Evolutionary conservation across 2,797 vertebrate genomes (phyloP), one percentile per base, ranked within the genome.

Genomic region (Xenentodon cancila): DNA sequence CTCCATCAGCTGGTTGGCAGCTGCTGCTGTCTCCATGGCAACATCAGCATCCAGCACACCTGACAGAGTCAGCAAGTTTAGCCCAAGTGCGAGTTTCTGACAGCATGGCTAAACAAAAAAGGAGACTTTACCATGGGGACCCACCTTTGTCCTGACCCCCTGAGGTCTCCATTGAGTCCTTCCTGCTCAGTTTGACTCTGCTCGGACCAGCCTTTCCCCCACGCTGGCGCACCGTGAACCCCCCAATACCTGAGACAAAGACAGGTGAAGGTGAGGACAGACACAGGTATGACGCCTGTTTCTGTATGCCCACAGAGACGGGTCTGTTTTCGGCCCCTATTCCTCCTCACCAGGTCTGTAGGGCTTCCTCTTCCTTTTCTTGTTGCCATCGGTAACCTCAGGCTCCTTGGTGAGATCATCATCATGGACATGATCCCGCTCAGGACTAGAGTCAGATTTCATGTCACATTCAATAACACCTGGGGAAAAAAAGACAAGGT

Each of bases 181-280:
- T 87, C 1, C 84, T 62, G 48, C 83, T 79, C 16, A 86, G 53
- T 81, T 96, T 97, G 50, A 94, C 86, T 84, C 96, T 94, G 43
- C 94, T 95, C 53, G 95, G 95, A 1, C 95, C 96, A 0, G 95
- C 93, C 80, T 96, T 95, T 59, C 95, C 91, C 45, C 97, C 91
- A 59, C 97, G 94, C 89, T 99, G 97, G n/a, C 97, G 96, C 21
- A 99, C 97, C 97, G 98, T 99, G 84, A 99, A 99, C 22, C 97
- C 97, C 55, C 97, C 97, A 40, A 99, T 99, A 80, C 97, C 97
- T 97, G 85, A 52, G 27, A 51, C 17, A 53, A 3, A 46, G 54
- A 54, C 25, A 43, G 48, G 21, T n/a, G 4, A 2, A 70, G 19
- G 18, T 32, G n/a, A 52, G 27, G 17, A n/a, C 18, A 18, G 11